Evolutionary conservation across 2,113 vertebrate genomes (phyloP), one percentile per base, ranked within the genome.

Genomic region (Trematomus loennbergii): DNA sequence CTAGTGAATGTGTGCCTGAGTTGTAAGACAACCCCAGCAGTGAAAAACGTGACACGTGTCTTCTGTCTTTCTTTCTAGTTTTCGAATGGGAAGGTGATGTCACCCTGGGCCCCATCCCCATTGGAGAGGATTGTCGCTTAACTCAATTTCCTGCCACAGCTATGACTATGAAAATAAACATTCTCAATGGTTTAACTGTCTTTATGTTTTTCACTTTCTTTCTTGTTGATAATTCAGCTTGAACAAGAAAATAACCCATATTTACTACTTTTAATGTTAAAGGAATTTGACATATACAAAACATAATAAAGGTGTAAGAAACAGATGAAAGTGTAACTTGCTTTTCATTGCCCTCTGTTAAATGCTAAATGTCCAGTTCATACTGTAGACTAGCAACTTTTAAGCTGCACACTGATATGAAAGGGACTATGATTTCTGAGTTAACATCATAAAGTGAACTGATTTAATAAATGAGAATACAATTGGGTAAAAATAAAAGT

Each of bases 81-180:
- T 17, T 80, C 0, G 80, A 87, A 82, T 94, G 91, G 91, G 81
- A 85, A 75, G 91, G 84, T 52, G 43, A 58, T 9, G 79, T 93
- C 75, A 89, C 64, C 16, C 4, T 94, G 64, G 90, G 90, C 60
- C 90, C 90, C 7, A 55, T 93, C 50, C 0, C 12, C 13, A 49
- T 94, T 43, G 22, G 2, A 20, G 87, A 87, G 13, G 52, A 5
- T 7, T 8, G 1, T 25, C 12, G 5, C 15, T 75, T 89, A 87
- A 88, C 16, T 78, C 53, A 54, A 18, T 69, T 58, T 57, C 36
- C 54, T 71, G 52, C 62, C 53, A 72, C 11, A 17, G 13, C 69
- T 20, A 71, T 46, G 22, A 55, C 20, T n/a, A 84, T 72, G 25
- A 57, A 85, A 92, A 90, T 88, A 85, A 89, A 89, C 53, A 78